Evolutionary conservation across 2,797 vertebrate genomes (phyloP), one percentile per base, ranked within the genome.

Genomic region (Aplochiton taeniatus): DNA sequence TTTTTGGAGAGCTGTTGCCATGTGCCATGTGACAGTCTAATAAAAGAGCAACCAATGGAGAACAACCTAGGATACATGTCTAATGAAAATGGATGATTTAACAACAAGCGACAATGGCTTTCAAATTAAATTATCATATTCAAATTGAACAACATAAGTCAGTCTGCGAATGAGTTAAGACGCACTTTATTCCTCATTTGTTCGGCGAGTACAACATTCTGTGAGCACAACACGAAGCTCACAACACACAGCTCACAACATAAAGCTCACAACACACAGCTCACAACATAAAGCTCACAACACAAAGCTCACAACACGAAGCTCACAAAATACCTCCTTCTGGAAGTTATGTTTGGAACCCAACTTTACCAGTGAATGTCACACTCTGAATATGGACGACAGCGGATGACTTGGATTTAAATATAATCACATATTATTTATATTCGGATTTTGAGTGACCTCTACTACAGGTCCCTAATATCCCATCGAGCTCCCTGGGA

Each of bases 31-130:
- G 61, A 70, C 62, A 17, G 58, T 65, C 73, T 87, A 84, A 75
- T 81, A 82, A 81, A 85, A 85, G 76, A 77, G 73, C 68, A 79
- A 83, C 70, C 79, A 79, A 63, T 75, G 74, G 79, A 81, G 42
- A 65, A 83, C 85, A 63, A 74, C 61, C 62, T 74, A 61, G 76
- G 82, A 77, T 58, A 65, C 68, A 76, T 59, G 56, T 3, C 70
- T 85, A 89, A 92, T 90, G 87, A 81, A 85, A 89, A 90, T 77
- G 65, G 66, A 87, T 88, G 78, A 86, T 77, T 62, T 70, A 66
- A 69, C 68, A 74, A 66, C 4, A 13, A 58, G 58, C 53, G 12
- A 6, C 48, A 61, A 58, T 62, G 56, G 75, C 62, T 72, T 61
- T 70, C 58, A 72, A 58, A 72, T 63, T 52, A 41, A 58, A 41